Evolutionary conservation across 1,140 invertebrate species (phyloP).

Genomic region (Procambarus virginalis): DNA sequence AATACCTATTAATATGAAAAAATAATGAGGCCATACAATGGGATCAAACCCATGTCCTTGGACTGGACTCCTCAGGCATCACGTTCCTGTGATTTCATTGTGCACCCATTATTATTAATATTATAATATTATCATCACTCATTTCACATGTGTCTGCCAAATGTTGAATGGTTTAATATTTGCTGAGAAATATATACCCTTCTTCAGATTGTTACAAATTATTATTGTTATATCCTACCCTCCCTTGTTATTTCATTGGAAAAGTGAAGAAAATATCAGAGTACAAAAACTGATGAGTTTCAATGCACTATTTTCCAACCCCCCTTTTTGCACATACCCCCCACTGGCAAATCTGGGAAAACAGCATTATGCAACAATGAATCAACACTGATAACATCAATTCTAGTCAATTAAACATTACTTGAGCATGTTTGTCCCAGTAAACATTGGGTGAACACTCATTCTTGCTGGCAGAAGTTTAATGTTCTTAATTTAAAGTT

Average conservation of each 20-base stretch:
- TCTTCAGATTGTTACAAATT: not conserved
- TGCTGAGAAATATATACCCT: too few relatives aligned
- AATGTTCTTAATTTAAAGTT: not conserved
- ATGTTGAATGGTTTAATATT: too few relatives aligned
- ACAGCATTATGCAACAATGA: too few relatives aligned
- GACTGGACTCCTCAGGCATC: not conserved
- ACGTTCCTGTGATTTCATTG: too few relatives aligned
- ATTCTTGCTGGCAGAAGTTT: slow-evolving; percentile 2
- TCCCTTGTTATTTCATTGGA: not conserved
- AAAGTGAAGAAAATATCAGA: slow-evolving; percentile 22
- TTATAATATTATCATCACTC: not conserved
- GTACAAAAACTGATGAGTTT: slow-evolving; percentile 4
- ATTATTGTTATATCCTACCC: not conserved
- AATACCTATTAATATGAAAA: slow-evolving; percentile 15
- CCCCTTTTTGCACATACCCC: too few relatives aligned
- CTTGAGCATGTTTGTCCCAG: too few relatives aligned
- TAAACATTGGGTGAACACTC: not conserved
- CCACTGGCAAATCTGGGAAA: too few relatives aligned
- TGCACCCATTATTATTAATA: not conserved
- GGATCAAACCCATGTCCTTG: not conserved
- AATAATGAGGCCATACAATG: too few relatives aligned
- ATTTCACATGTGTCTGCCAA: slow-evolving; percentile 29
- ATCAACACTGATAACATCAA: too few relatives aligned
- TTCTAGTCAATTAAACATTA: too few relatives aligned
- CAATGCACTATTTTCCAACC: not conserved